A percentile compares a stretch with the other conserved stretches of the same genome.
These are phyloP conservation scores for Phrynocephalus versicolor DNA, from an alignment of 2,113 vertebrate species.

Conservation along the genomic window DNA sequence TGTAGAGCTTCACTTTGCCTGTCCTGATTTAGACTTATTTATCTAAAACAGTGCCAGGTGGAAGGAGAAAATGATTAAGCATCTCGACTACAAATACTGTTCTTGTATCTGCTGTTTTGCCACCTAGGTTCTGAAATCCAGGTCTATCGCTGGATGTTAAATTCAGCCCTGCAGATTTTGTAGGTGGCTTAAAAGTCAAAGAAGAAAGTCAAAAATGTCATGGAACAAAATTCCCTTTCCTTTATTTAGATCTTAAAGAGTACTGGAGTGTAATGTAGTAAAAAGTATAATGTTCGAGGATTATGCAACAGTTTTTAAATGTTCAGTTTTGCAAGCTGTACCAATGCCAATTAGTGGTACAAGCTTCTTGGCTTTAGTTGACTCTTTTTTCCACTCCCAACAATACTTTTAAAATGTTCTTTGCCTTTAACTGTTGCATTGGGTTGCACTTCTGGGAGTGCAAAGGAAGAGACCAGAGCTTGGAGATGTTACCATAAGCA, in stretches of 20 bases:
- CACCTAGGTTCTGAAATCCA: neutral
- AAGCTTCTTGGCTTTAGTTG: neutral
- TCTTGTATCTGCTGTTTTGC: neutral
- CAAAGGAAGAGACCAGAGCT: neutral
- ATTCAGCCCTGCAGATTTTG: neutral
- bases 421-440: neutral
- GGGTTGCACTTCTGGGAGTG: neutral
- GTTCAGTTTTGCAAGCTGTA: neutral
- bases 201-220: neutral
- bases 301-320: neutral
- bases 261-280: neutral
- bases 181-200: neutral
- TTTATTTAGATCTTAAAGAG: neutral
- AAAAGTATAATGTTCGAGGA: neutral
- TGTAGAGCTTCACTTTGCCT: no score
- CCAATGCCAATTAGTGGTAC: neutral
- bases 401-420: neutral
- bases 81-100: neutral
- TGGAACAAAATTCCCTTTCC: neutral
- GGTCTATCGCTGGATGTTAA: neutral
- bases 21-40: no score
- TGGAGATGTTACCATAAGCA: no score
- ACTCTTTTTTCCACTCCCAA: neutral
- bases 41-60: no score
- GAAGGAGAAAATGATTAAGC: no score